Base-by-base conservation (phyloP, 2,797 vertebrate species). In the Kryptopterus vitreolus region DNA sequence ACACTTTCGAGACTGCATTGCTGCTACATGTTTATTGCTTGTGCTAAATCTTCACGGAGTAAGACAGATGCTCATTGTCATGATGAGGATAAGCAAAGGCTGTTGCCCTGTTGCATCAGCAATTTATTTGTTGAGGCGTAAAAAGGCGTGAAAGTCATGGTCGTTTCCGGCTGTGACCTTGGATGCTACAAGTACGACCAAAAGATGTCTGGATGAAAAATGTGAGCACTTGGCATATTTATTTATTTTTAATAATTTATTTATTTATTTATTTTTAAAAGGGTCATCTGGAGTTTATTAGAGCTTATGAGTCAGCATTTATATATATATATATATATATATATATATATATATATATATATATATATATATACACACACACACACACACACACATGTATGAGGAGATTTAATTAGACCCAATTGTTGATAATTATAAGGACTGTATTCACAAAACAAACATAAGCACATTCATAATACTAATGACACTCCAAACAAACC, bases 151-250 rank as follows among this genome's bases (percentile, higher is more conserved):
- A 29, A 63, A 68, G 26, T 46, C 57, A 55, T 13, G 29, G 38
- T 69, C 24, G 35, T 15, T 52, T 52, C 55, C 38, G n/a, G 11
- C n/a, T 61, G 38, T 50, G 79, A 50, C 53, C 50, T 38, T 57
- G 55, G 3, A 33, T 52, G 69, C 76, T 48, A 24, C 53, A 43
- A 58, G 55, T 59, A 13, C 10, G 20, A 53, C 35, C 73, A 20
- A 16, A 77, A 83, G 79, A 84, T 53, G 77, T 81, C 79, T 61
- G 71, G 73, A 52, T 81, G 75, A 83, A 83, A 35, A 85, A 87
- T 83, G 78, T 85, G 63, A 83, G 69, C 61, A 52, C 29, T 63
- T 33, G 59, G 71, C 77, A 82, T 43, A 43, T 43, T 43, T 43
- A 43, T 43, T 43, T 38, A 81, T 85, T n/a, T n/a, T 52, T 0